These are phyloP conservation scores for Mellivora capensis DNA, from an alignment of 2,113 vertebrate species.

Conservation along the genomic window DNA sequence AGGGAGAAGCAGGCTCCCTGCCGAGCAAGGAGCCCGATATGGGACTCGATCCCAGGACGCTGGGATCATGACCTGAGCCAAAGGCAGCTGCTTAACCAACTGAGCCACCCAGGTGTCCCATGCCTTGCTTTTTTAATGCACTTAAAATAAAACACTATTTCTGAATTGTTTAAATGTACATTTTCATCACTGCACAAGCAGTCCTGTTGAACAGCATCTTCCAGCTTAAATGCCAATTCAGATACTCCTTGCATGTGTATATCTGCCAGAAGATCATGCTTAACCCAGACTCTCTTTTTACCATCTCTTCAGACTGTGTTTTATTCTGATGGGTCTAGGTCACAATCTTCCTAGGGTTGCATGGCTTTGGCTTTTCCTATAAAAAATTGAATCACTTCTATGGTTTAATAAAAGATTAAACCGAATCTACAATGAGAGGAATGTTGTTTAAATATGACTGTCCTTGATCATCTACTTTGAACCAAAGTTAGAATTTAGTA, in stretches of 20 bases:
- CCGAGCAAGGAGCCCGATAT: background rate
- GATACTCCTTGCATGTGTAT: background rate
- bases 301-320: background rate
- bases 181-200: background rate
- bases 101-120: background rate
- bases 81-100: background rate
- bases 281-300: background rate
- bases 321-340: background rate
- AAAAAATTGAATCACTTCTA: background rate
- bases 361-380: background rate
- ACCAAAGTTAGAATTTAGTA: conserved; percentile 48
- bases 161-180: background rate
- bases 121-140: background rate
- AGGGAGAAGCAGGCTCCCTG: background rate
- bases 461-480: conserved; percentile 24
- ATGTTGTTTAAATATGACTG: background rate
- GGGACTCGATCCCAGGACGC: background rate
- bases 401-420: conserved; percentile 23
- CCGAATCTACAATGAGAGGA: background rate
- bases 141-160: background rate
- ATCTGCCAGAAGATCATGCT: background rate
- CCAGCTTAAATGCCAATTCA: background rate
- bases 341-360: background rate
- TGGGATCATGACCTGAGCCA: background rate
- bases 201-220: background rate